Evolutionary conservation across 2,888 invertebrate genomes (phyloP), one percentile per base, ranked within the genome.

Genomic region (Lithodes maja): DNA sequence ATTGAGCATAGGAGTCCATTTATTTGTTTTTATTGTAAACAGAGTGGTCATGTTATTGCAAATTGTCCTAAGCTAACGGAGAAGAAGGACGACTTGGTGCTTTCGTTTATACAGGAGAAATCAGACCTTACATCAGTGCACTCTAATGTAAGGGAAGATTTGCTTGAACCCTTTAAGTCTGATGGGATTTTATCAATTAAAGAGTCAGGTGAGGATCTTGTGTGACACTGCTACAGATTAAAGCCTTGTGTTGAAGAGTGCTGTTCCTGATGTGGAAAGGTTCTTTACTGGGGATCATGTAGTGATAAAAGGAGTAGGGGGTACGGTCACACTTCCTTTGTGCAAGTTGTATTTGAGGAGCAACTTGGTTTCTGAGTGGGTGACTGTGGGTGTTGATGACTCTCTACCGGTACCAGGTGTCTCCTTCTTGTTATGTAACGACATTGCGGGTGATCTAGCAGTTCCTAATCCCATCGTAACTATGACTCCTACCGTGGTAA

Each of bases 111-210:
- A 9, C 17, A 17, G 78, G 78, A 5, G 78, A n/a, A 78, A n/a
- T 49, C 17, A 78, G n/a, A 7, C 2, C 50, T 5, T 33, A 78
- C 9, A 2, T 50, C 50, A 50, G 78, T 78, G 50, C 17, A 5
- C 12, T 61, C 61, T 17, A 71, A 3, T 71, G 17, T n/a, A 71
- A 71, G 5, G 15, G n/a, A 33, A 52, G 50, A 78, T 50, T 49
- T 12, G 78, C 50, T 78, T 78, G 50, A 78, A n/a, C 50, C 78
- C 5, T 78, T 78, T 78, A 50, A 15, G 50, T 78, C 50, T 78
- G 49, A 78, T 49, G 78, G 78, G 33, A 49, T 50, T 49, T 7
- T 78, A 33, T 33, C 33, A 33, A 33, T 33, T 33, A 33, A 33
- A 33, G 33, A 33, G 33, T 33, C 33, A 33, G 33, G 33, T 33